Evolutionary conservation across 2,888 invertebrate genomes (phyloP), one percentile per base, ranked within the genome.

Genomic region (Tachina lurida): DNA sequence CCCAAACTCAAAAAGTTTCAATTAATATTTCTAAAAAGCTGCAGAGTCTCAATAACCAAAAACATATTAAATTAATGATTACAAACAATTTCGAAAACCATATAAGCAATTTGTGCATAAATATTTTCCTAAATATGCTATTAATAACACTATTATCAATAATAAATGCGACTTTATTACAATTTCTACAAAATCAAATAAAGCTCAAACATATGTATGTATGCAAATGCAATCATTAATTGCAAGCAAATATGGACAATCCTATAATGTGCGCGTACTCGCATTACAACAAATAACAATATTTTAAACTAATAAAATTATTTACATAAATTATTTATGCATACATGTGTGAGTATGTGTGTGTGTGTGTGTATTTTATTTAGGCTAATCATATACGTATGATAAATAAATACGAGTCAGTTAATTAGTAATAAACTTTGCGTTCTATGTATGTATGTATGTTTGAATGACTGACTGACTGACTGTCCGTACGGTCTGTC

Each of bases 401-500:
- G n/a, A 49, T 47, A 65, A 19, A 43, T 41, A 17, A 3, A 41
- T n/a, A 60, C n/a, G 31, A 49, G 60, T 13, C 52, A 52, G n/a
- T 73, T 56, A 71, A 71, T 47, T 70, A 63, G 47, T 19, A 17
- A 31, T 10, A 9, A 58, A 10, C 9, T 65, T 2, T 54, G 39
- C 31, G 12, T 56, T 73, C 15, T 63, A 19, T 71, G 41, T 67
- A 19, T 45, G 45, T n/a, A 45, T 47, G 75, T 63, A 19, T 71
- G 41, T 67, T 45, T 45, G 45, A 22, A 45, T 47, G 75, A 45
- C 15, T 15, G 74, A 58, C 58, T 63, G 15, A n/a, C 67, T 52
- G 62, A 78, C 67, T 39, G 73, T 80, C 82, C 63, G 84, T 87
- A 80, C 31, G 86, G 88, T 88, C 88, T 88, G 87, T 88, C 89